Evolutionary conservation across 2,113 vertebrate species (phyloP).

Genomic region (Hemiprocne comata): DNA sequence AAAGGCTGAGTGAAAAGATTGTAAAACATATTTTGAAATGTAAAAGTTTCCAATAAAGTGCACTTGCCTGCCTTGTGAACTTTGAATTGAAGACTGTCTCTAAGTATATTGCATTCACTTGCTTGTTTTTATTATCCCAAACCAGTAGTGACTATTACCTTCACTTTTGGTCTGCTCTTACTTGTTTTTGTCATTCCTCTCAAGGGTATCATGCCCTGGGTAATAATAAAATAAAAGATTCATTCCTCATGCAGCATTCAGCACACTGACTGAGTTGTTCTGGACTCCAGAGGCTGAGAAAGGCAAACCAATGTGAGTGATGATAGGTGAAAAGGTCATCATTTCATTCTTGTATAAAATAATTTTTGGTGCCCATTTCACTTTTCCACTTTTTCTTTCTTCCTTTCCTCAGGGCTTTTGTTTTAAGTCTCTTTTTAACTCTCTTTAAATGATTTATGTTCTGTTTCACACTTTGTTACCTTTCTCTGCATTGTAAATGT

Average conservation of each 20-base stretch:
- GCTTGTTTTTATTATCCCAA: conserved; percentile 16
- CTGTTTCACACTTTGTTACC: conserved; percentile 64
- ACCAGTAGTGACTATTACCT: background rate
- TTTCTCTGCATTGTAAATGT: conserved; percentile 69
- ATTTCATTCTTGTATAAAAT: conserved; percentile 61
- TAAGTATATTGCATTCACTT: background rate
- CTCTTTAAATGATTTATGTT: conserved; percentile 69
- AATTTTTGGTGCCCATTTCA: conserved; percentile 48
- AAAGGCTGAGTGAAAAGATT: conserved; percentile 26
- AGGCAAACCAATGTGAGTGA: conserved; percentile 62
- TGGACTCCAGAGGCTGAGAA: conserved; percentile 45
- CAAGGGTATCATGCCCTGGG: conserved; percentile 52
- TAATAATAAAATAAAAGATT: conserved; percentile 69
- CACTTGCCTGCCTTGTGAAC: conserved; percentile 40
- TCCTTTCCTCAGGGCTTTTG: conserved; percentile 42
- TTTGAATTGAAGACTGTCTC: background rate
- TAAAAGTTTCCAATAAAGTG: conserved; percentile 17
- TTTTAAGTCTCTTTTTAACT: conserved; percentile 60
- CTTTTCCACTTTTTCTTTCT: background rate
- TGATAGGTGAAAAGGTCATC: conserved; percentile 69
- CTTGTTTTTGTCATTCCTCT: conserved; percentile 38
- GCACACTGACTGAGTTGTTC: conserved; percentile 38
- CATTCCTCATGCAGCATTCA: conserved; percentile 49
- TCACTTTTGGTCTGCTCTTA: background rate
- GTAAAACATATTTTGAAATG: conserved; percentile 40